Conservation (phyloP, 2,797 vertebrate species). For the Parauchenoglanis punctatus region DNA sequence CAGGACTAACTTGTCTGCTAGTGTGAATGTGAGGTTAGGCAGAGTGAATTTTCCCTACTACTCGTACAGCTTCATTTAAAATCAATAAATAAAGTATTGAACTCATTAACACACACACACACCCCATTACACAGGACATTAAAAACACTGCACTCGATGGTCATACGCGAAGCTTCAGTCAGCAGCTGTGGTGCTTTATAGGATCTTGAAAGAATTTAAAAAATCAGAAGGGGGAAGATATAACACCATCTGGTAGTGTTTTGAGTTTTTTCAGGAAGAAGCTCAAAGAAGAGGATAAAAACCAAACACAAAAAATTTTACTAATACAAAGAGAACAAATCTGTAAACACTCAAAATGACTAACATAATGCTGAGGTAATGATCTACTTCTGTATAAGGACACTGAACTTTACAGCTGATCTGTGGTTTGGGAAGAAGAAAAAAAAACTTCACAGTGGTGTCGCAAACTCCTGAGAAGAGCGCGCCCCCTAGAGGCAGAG, state of each 20-base stretch:
- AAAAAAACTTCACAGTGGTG: neutral
- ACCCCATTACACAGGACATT: neutral
- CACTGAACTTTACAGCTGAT: neutral
- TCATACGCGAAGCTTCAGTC: too few species aligned
- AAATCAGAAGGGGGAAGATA: conserved; percentile 23
- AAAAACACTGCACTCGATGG: neutral
- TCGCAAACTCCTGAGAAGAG: neutral
- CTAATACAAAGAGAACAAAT: neutral
- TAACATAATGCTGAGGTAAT: neutral
- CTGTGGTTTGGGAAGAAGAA: neutral
- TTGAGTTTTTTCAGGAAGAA: neutral
- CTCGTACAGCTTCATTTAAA: neutral
- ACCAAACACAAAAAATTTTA: neutral
- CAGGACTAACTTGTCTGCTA: neutral
- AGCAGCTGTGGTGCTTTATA: neutral
- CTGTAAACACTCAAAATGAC: neutral
- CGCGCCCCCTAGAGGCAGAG: conserved; percentile 40
- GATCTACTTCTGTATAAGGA: neutral
- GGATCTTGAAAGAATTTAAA: neutral
- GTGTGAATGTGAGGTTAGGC: neutral
- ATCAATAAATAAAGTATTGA: neutral
- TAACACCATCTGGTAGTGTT: conserved; percentile 63
- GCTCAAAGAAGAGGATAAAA: conserved; percentile 26
- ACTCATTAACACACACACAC: neutral
- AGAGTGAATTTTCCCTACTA: neutral